Percentiles rank a stretch among this genome's conserved stretches.
Evolutionary conservation across 2,888 invertebrate genomes (phyloP).

Genomic region (Achlya flavicornis): DNA sequence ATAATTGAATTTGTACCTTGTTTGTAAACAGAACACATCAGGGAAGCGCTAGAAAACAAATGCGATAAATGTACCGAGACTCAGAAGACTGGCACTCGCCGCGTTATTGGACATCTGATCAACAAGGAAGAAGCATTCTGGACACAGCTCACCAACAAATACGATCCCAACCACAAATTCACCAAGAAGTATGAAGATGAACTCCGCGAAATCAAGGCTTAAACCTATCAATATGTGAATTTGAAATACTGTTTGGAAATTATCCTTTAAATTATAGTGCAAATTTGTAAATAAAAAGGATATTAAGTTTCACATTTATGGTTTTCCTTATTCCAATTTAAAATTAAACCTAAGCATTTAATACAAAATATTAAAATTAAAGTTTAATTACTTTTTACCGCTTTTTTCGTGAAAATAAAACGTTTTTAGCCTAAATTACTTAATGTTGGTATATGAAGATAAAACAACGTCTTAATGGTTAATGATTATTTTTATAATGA

Average conservation of each 20-base stretch:
- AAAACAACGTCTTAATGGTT: too few relatives aligned
- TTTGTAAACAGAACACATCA: conserved; percentile 50
- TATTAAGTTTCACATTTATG: not conserved
- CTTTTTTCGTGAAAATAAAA: too few relatives aligned
- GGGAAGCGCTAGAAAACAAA: conserved; percentile 55
- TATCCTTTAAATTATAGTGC: not conserved
- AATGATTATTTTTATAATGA: too few relatives aligned
- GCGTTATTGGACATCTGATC: conserved; percentile 54
- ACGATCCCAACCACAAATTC: conserved; percentile 63
- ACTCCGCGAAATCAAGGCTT: conserved; percentile 41
- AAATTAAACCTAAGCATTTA: not conserved
- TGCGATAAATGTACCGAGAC: conserved; percentile 51
- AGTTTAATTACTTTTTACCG: too few relatives aligned
- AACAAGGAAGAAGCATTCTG: conserved; percentile 60
- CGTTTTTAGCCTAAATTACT: too few relatives aligned
- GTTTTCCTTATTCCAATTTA: not conserved
- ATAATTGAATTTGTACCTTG: conserved; percentile 16
- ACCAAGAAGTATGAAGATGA: conserved; percentile 59
- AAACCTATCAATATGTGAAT: not conserved
- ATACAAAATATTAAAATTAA: not conserved
- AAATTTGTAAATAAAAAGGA: conserved; percentile 6
- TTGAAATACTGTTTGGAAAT: not conserved
- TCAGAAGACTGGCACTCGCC: conserved; percentile 47
- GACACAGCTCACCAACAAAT: conserved; percentile 60
- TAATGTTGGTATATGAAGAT: too few relatives aligned